Evolutionary conservation across 2,797 vertebrate genomes (phyloP).

Genomic region (Enteromius unitaeniatus): DNA sequence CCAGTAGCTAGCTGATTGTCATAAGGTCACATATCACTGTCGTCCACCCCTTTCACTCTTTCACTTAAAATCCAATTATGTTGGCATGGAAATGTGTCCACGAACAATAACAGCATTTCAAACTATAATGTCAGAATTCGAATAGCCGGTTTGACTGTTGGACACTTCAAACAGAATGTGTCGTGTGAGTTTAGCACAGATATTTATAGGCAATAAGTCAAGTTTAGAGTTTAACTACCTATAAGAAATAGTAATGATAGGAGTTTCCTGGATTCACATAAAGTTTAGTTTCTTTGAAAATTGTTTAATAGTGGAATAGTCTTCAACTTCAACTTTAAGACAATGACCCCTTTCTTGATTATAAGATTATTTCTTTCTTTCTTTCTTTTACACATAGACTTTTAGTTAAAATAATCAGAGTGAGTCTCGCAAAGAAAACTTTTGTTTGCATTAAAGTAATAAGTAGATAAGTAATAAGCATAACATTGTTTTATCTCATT

Average conservation of each 20-base stretch:
- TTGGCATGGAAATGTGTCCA: slow-evolving; percentile 24
- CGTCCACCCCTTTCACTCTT: slow-evolving; percentile 28
- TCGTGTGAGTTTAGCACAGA: slow-evolving; percentile 7
- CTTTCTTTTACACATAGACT: neutral
- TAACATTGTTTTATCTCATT: neutral
- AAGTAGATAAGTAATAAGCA: neutral
- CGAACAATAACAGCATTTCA: slow-evolving; percentile 50
- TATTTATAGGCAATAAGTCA: slow-evolving; percentile 69
- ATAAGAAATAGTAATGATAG: neutral
- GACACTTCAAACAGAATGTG: slow-evolving; percentile 22
- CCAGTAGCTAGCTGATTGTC: slow-evolving; percentile 44
- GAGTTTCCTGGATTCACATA: neutral
- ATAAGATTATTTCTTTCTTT: neutral
- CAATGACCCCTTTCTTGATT: neutral
- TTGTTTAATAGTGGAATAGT: neutral
- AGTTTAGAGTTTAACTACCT: slow-evolving; percentile 40
- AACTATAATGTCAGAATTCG: slow-evolving; percentile 54
- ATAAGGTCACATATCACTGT: slow-evolving; percentile 55
- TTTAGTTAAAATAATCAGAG: neutral
- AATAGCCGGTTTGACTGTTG: slow-evolving; percentile 56
- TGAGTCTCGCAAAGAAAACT: neutral
- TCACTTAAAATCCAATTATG: slow-evolving; percentile 38
- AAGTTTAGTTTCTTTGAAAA: neutral
- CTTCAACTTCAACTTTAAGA: neutral
- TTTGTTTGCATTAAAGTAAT: neutral